Base-by-base conservation (phyloP, 2,888 invertebrate genomes). In the Lottia gigantea region DNA sequence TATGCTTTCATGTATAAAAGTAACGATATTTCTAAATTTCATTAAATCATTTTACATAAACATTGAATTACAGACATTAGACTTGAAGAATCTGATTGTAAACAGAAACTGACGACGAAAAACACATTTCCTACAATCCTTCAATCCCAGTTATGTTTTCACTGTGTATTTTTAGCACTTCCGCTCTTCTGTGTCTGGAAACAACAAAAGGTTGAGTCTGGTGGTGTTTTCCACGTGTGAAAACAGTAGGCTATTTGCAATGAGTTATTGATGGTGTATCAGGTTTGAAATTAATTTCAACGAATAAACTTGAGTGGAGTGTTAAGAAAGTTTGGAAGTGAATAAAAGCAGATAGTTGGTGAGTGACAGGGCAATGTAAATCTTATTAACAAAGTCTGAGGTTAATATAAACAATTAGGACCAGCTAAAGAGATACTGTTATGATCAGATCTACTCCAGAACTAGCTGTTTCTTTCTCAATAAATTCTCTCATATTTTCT, bases 221-320 rank as follows among this genome's bases (percentile, higher is more conserved):
- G 55, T 55, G 55, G 55, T 55, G 55, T 55, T 55, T 23, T 55
- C 55, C 55, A 55, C 55, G 55, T 55, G 55, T 55, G 55, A 55
- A 55, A 55, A 55, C 55, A 55, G 23, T 19, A 55, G 23, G 23
- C 55, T 55, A 55, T 55, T 55, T 55, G 55, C 55, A 55, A 19
- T 55, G 55, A 55, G 19, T 55, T 55, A 55, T 40, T 55, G 55
- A 55, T 55, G 55, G 19, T 23, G 55, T 55, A 55, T 55, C 55
- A 23, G 23, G 55, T 55, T 55, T 23, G 19, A 55, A 23, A 55
- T 55, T 55, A 19, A 55, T 55, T 55, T 55, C 55, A 55, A 55
- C 55, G 55, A 55, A 23, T 55, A 55, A 23, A 55, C 55, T 55
- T 23, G 40, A 40, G 40, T 40, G 19, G 55, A 19, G 23, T 55